Percentiles rank a stretch among this genome's conserved stretches.
Evolutionary conservation across 2,113 vertebrate genomes (phyloP).

Genomic region (Ardeotis arabs): DNA sequence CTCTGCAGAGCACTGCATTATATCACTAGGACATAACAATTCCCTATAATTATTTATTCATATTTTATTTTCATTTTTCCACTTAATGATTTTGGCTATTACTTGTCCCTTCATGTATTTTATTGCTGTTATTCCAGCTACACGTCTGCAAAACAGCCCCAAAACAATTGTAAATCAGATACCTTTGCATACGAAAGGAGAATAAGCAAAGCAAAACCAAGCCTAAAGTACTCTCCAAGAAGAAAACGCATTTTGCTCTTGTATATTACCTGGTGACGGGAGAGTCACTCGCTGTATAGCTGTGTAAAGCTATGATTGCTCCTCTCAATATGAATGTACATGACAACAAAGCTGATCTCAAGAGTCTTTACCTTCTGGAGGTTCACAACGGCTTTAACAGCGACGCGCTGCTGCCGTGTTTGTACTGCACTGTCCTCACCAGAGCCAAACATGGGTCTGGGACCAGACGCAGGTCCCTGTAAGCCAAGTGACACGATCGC

Average conservation of each 20-base stretch:
- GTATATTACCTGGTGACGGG: background rate
- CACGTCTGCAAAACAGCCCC: background rate
- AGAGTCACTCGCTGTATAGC: background rate
- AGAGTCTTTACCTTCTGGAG: background rate
- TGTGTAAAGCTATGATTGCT: background rate
- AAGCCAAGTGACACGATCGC: background rate
- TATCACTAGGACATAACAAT: background rate
- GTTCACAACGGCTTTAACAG: background rate
- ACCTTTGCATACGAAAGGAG: background rate
- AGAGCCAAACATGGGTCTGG: background rate
- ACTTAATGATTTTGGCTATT: background rate
- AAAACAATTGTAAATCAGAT: background rate
- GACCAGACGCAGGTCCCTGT: background rate
- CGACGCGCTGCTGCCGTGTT: accelerated
- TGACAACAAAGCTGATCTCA: background rate
- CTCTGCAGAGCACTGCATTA: background rate
- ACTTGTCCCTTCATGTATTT: background rate
- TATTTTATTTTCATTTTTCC: background rate
- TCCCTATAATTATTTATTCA: background rate
- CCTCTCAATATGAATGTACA: background rate
- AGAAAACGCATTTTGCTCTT: background rate
- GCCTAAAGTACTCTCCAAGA: background rate
- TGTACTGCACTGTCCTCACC: background rate
- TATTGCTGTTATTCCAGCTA: background rate
- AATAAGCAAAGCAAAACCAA: background rate